Evolutionary conservation across 2,888 invertebrate species (phyloP), one percentile per base, ranked within the genome.

Genomic region (Charanyca ferruginea): DNA sequence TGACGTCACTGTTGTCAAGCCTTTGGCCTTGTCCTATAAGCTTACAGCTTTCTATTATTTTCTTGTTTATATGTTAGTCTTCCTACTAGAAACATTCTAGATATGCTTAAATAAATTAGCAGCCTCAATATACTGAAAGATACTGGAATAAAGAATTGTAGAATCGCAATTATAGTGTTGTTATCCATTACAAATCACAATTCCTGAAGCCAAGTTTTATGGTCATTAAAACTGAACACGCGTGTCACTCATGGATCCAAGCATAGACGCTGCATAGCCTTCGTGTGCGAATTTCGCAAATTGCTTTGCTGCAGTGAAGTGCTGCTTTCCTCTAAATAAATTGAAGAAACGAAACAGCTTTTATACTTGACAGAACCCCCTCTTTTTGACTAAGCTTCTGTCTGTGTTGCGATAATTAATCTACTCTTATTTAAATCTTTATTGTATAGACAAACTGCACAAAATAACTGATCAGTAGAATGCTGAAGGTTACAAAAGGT

Each of bases 141-240:
- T 35, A n/a, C 20, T 25, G 9, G 51, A 65, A 23, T 20, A 5
- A 32, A 44, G 4, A 38, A 13, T 38, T 38, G 13, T 35, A 2
- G 58, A 66, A 69, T 41, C 23, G 23, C 52, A 44, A 41, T 68
- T 52, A 35, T 35, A 48, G 67, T 78, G 82, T 68, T 75, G 72
- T 77, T 78, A 74, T 80, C 82, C 78, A 83, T 59, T 80, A 83
- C 82, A 83, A 83, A 78, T 80, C 66, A 57, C 73, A 80, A 81
- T 74, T 71, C 72, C 66, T 65, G 48, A 66, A 72, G 71, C 51
- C 64, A 45, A 74, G 82, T 71, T 78, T 70, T 70, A 67, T 69
- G 48, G 51, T 57, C 59, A 74, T 73, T 72, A 70, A 77, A 70
- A 67, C 44, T 66, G 52, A 65, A 41, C 79, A 81, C 71, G 79